These are phyloP conservation scores for Ceratina australensis DNA, from an alignment of 1,140 invertebrate genomes.

Conservation along the genomic window DNA sequence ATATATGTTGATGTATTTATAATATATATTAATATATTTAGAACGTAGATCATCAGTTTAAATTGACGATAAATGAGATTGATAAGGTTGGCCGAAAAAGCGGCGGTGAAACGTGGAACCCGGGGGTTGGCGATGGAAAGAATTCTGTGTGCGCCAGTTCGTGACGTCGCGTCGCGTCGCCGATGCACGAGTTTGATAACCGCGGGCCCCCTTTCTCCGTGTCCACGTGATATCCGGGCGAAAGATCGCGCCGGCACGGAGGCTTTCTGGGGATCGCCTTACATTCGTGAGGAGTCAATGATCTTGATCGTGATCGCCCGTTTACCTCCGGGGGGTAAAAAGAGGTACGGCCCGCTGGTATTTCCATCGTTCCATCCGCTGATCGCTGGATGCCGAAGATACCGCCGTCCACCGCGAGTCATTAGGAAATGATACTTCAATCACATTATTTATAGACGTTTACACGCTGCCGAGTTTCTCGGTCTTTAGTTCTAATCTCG, in stretches of 20 bases:
- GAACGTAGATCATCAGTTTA: too few relatives aligned
- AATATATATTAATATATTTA: too few relatives aligned
- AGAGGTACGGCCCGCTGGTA: constrained; percentile 10
- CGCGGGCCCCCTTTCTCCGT: constrained; percentile 58
- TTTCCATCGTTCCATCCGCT: constrained; percentile 25
- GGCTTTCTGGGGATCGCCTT: constrained; percentile 63
- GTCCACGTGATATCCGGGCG: constrained; percentile 62
- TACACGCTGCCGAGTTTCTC: too few relatives aligned
- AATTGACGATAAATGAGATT: too few relatives aligned
- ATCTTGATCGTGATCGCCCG: constrained; percentile 72
- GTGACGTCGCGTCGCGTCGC: constrained; percentile 54
- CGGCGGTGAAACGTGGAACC: not conserved
- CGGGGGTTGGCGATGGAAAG: not conserved
- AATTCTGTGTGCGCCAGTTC: constrained; percentile 45
- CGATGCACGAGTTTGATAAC: constrained; percentile 65
- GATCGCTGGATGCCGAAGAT: constrained; percentile 29
- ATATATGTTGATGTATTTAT: too few relatives aligned
- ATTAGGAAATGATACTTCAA: constrained; percentile 2
- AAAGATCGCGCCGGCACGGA: constrained; percentile 54
- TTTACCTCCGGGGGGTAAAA: constrained; percentile 41
- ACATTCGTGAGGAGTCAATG: constrained; percentile 72
- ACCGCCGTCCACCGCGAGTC: not conserved
- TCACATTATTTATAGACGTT: constrained; percentile 8
- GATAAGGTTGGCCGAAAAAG: constrained; percentile 11
- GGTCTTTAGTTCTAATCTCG: too few relatives aligned